Conservation (phyloP, 2,888 invertebrate genomes). For the Leptinotarsa juncta region DNA sequence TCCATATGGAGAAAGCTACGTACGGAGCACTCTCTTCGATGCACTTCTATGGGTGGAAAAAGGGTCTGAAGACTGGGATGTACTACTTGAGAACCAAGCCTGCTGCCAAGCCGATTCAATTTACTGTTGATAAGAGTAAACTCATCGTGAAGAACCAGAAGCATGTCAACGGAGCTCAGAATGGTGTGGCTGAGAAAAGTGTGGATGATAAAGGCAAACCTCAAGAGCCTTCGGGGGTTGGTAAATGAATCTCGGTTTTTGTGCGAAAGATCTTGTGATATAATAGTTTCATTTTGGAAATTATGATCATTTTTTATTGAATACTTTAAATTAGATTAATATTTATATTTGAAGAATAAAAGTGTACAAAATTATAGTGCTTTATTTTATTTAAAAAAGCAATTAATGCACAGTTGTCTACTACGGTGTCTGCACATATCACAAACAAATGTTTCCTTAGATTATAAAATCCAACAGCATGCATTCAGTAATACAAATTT, state of each 20-base stretch:
- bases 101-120: conserved; percentile 96
- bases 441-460: too few relatives aligned
- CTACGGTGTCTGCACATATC: too few relatives aligned
- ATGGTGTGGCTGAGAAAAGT: neutral
- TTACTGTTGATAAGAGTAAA: conserved; percentile 93
- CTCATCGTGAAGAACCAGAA: conserved; percentile 30
- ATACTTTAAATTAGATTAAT: too few relatives aligned
- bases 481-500: too few relatives aligned
- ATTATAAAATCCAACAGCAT: too few relatives aligned
- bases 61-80: conserved; percentile 98
- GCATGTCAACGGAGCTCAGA: conserved; percentile 1
- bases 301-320: too few relatives aligned
- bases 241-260: neutral
- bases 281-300: too few relatives aligned
- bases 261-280: neutral
- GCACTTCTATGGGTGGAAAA: conserved; percentile 98
- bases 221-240: neutral
- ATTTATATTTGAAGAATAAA: too few relatives aligned
- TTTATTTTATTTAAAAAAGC: too few relatives aligned
- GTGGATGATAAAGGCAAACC: too few relatives aligned
- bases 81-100: conserved; percentile 97
- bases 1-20: conserved; percentile 95
- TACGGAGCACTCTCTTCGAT: conserved; percentile 95
- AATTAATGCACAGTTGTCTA: too few relatives aligned
- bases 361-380: too few relatives aligned